Base-by-base conservation (phyloP, 1,140 invertebrate species). In the Calliopsis andreniformis region DNA sequence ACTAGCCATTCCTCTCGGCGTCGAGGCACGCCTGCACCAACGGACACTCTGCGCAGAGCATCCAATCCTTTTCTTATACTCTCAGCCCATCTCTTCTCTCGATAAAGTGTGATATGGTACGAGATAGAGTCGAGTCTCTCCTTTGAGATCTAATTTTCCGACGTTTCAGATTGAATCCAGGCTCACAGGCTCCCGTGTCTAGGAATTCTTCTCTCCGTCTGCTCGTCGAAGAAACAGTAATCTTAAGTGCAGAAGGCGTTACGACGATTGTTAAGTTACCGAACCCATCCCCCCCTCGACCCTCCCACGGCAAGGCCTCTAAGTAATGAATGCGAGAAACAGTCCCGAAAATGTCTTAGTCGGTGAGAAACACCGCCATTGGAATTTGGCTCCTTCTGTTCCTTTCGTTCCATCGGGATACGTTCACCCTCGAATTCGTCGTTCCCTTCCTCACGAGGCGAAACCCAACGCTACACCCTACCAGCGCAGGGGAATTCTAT, bases 141-240 rank as follows among this genome's bases (percentile, higher is more conserved):
- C 49, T 69, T 70, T 75, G 55, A 73, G 82, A 80, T 83, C 78
- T 84, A 84, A 84, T 86, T 86, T 86, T 71, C 80, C 56, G 70
- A 83, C 82, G 49, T 84, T 82, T 78, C 80, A 79, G 82, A 86
- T 86, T 86, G 84, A 84, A 86, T 86, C 76, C 51, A 25, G 8
- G 42, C 51, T 28, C 43, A 56, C 51, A 20, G 28, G 20, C 39
- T 45, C 20, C 28, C 30, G 20, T 45, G 18, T 23, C 18, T 30
- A 64, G 71, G 8, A 45, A 35, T 63, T 56, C 39, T 35, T 70
- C 55, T 45, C 45, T 51, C 42, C 43, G 43, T 62, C 30, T 49
- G 20, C 53, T 42, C 63, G 10, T 43, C 23, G 63, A 42, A 49
- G 58, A 64, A 83, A 51, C 66, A 32, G 68, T 71, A 72, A 78